Evolutionary conservation across 2,797 vertebrate species (phyloP), one percentile per base, ranked within the genome.

Genomic region (Nyctalus aviator): DNA sequence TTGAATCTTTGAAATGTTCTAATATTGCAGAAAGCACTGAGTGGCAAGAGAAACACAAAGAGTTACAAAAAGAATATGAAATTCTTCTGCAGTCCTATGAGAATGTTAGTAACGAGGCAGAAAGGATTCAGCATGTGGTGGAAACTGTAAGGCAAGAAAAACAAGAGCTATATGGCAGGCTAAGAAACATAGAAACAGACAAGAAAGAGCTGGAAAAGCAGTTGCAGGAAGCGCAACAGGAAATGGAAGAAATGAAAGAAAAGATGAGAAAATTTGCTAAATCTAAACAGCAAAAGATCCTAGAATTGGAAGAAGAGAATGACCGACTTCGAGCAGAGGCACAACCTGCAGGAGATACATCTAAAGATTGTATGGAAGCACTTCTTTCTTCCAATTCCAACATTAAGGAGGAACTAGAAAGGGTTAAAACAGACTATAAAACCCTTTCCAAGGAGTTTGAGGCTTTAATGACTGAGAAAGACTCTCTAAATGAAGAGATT

Each of bases 201-300:
- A 99, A 97, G 87, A 99, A 98, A 93, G 99, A 99, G 62, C 97
- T 97, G 0, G 98, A 99, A 71, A 98, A 97, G 32, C 98, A 98
- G 86, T 97, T 99, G 0, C 98, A 98, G 84, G 99, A 99, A 89
- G 97, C 99, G 0, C 98, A 98, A 84, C 99, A 98, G 75, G 99
- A 99, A 94, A 99, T 99, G 72, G 98, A 99, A 37, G 96, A 95
- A 21, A 99, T 99, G 96, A 99, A 99, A 95, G 99, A 99, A 95
- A 99, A 99, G 96, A 99, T 99, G 99, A 99, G 99, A 83, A 99
- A 99, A 97, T 99, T 99, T 96, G 99, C 98, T 62, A 99, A 99
- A 97, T 98, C 99, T 15, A 99, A 99, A 97, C 99, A 99, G 96
- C 99, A 99, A 95, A 99, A 99, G 97, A 99, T 99, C 88, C 90